Evolutionary conservation across 2,797 vertebrate genomes (phyloP).

Genomic region (Rhinichthys osculus): DNA sequence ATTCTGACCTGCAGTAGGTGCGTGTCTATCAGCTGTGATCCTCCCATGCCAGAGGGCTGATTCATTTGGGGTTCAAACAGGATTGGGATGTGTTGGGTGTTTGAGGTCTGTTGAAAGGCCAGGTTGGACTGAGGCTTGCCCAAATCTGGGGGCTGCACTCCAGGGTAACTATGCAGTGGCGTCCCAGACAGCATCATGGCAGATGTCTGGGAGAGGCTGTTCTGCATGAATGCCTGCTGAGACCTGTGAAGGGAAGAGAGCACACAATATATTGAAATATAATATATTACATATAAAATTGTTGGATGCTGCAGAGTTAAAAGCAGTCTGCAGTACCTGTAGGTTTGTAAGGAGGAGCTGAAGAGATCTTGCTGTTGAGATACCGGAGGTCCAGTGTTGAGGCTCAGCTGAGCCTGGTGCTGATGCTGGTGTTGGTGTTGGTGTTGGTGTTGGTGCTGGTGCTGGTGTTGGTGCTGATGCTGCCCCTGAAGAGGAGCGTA

Average conservation of each 20-base stretch:
- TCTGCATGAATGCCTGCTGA: conserved; percentile 98
- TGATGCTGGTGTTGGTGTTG: conserved; percentile 78
- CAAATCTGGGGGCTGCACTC: conserved; percentile 92
- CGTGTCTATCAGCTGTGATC: conserved; percentile 96
- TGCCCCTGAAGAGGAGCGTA: conserved; percentile 97
- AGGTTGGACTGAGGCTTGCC: conserved; percentile 95
- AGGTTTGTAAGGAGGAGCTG: conserved; percentile 93
- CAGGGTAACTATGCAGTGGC: conserved; percentile 92
- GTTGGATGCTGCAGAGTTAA: not conserved
- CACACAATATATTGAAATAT: not conserved
- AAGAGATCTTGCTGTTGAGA: conserved; percentile 97
- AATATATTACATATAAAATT: not conserved
- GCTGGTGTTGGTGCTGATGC: conserved; percentile 74
- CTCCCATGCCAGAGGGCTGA: conserved; percentile 93
- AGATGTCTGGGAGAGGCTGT: conserved; percentile 92
- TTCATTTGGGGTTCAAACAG: conserved; percentile 95
- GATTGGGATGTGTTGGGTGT: conserved; percentile 94
- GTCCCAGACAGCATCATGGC: conserved; percentile 95
- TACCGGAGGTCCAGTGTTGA: conserved; percentile 89
- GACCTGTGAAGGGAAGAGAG: conserved; percentile 78
- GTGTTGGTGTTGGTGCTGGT: conserved; percentile 60
- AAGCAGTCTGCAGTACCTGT: conserved; percentile 79
- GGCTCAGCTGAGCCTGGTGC: conserved; percentile 89
- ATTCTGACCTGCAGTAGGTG: conserved; percentile 91
- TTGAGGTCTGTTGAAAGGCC: conserved; percentile 95